Conservation (phyloP, 2,888 invertebrate genomes). For the Metopia argyrocephala region DNA sequence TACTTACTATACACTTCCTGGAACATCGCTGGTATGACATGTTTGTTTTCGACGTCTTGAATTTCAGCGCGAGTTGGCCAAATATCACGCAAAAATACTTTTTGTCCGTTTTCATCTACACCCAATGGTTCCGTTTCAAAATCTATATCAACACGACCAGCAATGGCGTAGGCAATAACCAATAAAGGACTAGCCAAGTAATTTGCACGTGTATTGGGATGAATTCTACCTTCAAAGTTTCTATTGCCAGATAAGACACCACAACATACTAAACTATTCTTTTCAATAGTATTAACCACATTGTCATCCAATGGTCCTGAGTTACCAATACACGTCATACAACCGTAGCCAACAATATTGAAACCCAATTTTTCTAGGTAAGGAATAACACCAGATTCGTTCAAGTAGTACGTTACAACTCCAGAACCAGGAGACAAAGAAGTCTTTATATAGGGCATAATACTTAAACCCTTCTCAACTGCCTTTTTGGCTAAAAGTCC, state of each 20-base stretch:
- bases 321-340: constrained; percentile 99
- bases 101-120: constrained; percentile 83
- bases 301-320: constrained; percentile 96
- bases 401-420: constrained; percentile 89
- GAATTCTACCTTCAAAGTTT: constrained; percentile 98
- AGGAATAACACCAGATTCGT: constrained; percentile 94
- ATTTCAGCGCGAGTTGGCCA: constrained; percentile 97
- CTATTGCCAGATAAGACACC: constrained; percentile 98
- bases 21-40: constrained; percentile 98
- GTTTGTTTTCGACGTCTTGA: constrained; percentile 90
- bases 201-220: constrained; percentile 97
- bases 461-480: constrained; percentile 91
- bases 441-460: constrained; percentile 97
- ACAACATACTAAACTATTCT: constrained; percentile 95
- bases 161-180: constrained; percentile 98
- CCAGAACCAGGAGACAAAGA: constrained; percentile 97
- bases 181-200: constrained; percentile 98
- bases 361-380: constrained; percentile 93
- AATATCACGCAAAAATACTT: constrained; percentile 93
- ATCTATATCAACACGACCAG: constrained; percentile 96
- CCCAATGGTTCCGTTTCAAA: constrained; percentile 92
- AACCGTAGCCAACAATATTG: constrained; percentile 98
- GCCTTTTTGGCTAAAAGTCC: constrained; percentile 96
- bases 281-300: constrained; percentile 94
- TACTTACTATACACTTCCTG: constrained; percentile 83